phyloP scores from a whole-genome alignment of 2,888 invertebrate species.

The Seira ritae region DNA sequence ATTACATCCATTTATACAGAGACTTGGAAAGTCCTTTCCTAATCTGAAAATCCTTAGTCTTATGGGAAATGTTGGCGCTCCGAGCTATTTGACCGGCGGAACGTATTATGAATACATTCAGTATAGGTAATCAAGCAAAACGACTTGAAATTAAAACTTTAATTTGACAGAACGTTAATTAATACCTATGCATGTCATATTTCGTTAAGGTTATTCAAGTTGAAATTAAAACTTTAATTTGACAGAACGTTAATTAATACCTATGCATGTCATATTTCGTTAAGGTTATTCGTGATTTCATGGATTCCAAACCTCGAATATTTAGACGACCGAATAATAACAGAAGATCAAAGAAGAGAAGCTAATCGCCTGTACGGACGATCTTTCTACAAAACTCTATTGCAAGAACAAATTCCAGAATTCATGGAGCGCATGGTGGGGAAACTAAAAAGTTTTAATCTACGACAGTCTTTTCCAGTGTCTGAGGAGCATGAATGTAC shows the following conservation, averaged over 20 bases:
- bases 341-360: constrained; percentile 81
- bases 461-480: neutral
- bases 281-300: constrained; percentile 84
- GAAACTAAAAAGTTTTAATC: constrained; percentile 15
- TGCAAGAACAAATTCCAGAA: constrained; percentile 65
- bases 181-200: neutral
- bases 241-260: neutral
- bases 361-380: constrained; percentile 80
- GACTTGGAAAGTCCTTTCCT: constrained; percentile 83
- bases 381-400: constrained; percentile 62
- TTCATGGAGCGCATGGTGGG: constrained; percentile 41
- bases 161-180: neutral
- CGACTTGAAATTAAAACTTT: too few relatives aligned
- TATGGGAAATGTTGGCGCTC: constrained; percentile 91
- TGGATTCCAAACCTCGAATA: constrained; percentile 83
- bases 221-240: too few relatives aligned
- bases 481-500: constrained; percentile 25
- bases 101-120: constrained; percentile 85
- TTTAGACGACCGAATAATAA: constrained; percentile 84
- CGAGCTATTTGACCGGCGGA: constrained; percentile 86
- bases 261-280: neutral
- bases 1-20: constrained; percentile 85
- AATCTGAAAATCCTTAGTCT: constrained; percentile 85
- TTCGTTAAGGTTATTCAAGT: neutral
- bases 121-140: too few relatives aligned